Evolutionary conservation across 2,113 vertebrate genomes (phyloP).

Genomic region (Catharus fuscescens): DNA sequence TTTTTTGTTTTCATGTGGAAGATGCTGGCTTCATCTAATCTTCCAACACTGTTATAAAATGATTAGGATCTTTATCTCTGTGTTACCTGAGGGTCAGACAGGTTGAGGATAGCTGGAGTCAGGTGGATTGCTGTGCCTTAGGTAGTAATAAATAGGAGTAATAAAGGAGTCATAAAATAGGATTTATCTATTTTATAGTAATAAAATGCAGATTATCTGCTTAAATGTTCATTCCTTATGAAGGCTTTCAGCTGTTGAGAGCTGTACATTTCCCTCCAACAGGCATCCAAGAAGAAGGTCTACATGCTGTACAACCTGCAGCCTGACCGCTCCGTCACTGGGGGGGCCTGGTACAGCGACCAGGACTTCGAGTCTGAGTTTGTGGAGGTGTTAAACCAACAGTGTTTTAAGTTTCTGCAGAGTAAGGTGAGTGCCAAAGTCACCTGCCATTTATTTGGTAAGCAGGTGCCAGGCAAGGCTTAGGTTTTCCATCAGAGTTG

Average conservation of each 20-base stretch:
- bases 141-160: not conserved
- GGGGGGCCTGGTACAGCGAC: slow-evolving; percentile 98
- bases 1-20: not conserved
- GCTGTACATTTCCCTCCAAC: not conserved
- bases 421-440: slow-evolving; percentile 83
- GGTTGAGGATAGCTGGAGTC: not conserved
- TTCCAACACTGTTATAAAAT: not conserved
- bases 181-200: not conserved
- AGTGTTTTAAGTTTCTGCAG: slow-evolving; percentile 97
- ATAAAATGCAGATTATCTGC: not conserved
- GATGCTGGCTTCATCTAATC: not conserved
- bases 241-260: not conserved
- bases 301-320: slow-evolving; percentile 98
- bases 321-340: slow-evolving; percentile 94
- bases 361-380: slow-evolving; percentile 99
- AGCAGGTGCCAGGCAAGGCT: not conserved
- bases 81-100: not conserved
- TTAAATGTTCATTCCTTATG: not conserved
- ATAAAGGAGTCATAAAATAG: not conserved
- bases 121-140: not conserved
- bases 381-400: slow-evolving; percentile 97
- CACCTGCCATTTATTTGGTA: not conserved
- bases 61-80: not conserved
- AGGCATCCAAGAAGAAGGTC: slow-evolving; percentile 99
- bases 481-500: not conserved